A percentile compares a stretch with the other conserved stretches of the same genome.
These are phyloP conservation scores for Macaca mulatta DNA, from an alignment of 2,113 vertebrate genomes.

Conservation along the genomic window DNA sequence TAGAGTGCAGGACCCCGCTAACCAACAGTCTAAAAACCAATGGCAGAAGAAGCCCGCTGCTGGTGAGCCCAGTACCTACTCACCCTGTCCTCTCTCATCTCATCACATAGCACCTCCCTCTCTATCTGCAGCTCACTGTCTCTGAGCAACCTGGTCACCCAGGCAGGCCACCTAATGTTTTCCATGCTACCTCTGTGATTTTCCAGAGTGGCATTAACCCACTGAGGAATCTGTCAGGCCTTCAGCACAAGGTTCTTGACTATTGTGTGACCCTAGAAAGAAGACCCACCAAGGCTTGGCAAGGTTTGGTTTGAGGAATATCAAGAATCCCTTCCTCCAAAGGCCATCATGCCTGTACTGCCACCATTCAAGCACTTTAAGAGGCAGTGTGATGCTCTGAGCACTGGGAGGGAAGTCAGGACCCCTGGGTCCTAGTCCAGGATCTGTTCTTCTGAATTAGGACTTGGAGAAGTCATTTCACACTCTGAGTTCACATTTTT, in stretches of 20 bases:
- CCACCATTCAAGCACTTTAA: accelerated
- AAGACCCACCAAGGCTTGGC: background rate
- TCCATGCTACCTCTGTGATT: background rate
- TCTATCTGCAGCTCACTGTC: background rate
- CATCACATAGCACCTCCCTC: accelerated
- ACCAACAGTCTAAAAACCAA: background rate
- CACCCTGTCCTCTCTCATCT: background rate
- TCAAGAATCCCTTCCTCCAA: accelerated
- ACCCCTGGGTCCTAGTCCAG: background rate
- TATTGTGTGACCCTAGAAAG: background rate
- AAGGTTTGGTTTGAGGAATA: background rate
- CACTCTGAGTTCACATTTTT: background rate
- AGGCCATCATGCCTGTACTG: too few relatives aligned
- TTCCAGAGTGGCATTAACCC: accelerated
- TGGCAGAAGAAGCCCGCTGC: too few relatives aligned
- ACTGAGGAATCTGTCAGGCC: background rate
- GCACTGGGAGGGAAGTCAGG: background rate
- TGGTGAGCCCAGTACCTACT: background rate
- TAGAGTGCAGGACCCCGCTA: accelerated
- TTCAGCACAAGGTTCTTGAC: background rate
- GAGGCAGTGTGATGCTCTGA: background rate
- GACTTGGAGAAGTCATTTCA: background rate
- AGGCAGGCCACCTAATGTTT: background rate
- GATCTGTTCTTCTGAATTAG: background rate
- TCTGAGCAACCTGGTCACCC: background rate